These are phyloP conservation scores for Brachyopa scutellaris DNA, from an alignment of 2,888 invertebrate species.

Conservation along the genomic window DNA sequence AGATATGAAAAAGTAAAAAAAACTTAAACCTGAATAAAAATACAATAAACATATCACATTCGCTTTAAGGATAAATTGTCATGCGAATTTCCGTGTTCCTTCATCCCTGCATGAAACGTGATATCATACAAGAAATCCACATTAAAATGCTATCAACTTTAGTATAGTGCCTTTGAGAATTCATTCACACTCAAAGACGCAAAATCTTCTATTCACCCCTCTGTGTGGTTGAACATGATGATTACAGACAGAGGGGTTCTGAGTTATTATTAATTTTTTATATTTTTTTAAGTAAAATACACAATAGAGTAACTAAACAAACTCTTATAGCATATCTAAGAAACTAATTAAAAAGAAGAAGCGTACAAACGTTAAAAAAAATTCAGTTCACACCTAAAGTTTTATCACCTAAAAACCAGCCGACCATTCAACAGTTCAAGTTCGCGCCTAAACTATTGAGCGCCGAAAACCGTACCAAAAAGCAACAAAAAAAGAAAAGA, in stretches of 20 bases:
- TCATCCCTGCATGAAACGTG: conserved; percentile 58
- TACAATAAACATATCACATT: neutral
- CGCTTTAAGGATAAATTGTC: conserved; percentile 47
- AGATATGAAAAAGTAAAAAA: no score
- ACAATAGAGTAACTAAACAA: conserved; percentile 2
- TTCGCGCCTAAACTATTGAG: conserved; percentile 35
- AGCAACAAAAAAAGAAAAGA: neutral
- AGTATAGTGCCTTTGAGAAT: conserved; percentile 59
- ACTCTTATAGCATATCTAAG: neutral
- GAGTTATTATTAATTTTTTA: conserved; percentile 39
- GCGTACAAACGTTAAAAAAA: neutral
- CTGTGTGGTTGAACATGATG: neutral
- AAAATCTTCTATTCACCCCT: conserved; percentile 20
- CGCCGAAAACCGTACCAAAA: neutral
- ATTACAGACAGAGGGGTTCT: conserved; percentile 7
- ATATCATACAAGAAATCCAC: conserved; percentile 65
- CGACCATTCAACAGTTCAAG: conserved; percentile 52
- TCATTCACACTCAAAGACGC: conserved; percentile 63
- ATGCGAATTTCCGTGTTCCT: conserved; percentile 61
- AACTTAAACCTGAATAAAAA: no score
- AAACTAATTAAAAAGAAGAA: conserved; percentile 39
- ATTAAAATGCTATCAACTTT: conserved; percentile 65
- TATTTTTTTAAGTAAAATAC: neutral
- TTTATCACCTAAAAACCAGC: conserved; percentile 6
- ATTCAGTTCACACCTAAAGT: conserved; percentile 12